A percentile compares a stretch with the other conserved stretches of the same genome.
These are phyloP conservation scores for Leptodactylus fallax DNA, from an alignment of 2,797 vertebrate species.

Conservation along the genomic window DNA sequence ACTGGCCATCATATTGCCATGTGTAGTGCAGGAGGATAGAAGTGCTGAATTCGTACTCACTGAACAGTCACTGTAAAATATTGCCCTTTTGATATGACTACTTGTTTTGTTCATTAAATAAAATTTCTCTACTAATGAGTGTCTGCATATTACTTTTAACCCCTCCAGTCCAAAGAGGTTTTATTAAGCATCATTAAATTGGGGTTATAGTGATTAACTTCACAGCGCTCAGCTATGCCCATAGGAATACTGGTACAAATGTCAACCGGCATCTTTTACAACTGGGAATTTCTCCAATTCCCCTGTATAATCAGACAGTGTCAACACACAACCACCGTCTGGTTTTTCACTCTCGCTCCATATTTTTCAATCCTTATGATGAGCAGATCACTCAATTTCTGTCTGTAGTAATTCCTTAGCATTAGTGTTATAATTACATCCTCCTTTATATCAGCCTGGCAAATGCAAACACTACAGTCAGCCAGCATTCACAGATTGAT, in stretches of 20 bases:
- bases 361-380: conserved; percentile 10
- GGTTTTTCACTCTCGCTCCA: background rate
- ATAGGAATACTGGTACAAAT: conserved; percentile 36
- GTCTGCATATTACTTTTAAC: conserved; percentile 10
- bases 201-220: conserved; percentile 27
- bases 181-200: background rate
- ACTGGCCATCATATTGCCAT: background rate
- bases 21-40: background rate
- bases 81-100: background rate
- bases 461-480: conserved; percentile 5
- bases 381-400: conserved; percentile 24
- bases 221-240: background rate
- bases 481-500: background rate
- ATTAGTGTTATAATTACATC: background rate
- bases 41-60: background rate
- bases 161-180: background rate
- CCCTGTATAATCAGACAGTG: conserved; percentile 29
- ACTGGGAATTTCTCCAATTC: conserved; percentile 13
- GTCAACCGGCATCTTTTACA: conserved; percentile 14
- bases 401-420: conserved; percentile 20
- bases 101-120: background rate
- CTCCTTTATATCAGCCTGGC: background rate
- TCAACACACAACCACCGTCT: conserved; percentile 29
- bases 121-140: background rate
- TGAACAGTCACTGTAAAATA: background rate